phyloP scores from a whole-genome alignment of 2,888 invertebrate species.

The Coenonympha glycerion region DNA sequence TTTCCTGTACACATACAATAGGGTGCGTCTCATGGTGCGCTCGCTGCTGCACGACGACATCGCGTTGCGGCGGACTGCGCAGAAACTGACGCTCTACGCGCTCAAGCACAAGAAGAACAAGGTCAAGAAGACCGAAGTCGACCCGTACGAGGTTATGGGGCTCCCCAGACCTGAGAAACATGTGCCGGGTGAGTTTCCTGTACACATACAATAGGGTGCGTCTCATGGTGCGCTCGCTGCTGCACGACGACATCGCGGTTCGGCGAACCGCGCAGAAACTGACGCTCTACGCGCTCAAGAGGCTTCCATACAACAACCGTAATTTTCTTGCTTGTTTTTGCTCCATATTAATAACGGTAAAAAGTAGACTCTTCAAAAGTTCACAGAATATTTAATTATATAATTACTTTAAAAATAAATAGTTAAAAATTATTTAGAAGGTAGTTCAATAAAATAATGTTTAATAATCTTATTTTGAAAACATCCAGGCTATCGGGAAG shows the following conservation, averaged over 20 bases:
- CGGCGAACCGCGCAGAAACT: slow-evolving; percentile 80
- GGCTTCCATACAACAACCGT: no score
- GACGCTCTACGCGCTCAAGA: slow-evolving; percentile 78
- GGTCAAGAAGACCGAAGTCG: slow-evolving; percentile 76
- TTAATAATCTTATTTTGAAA: no score
- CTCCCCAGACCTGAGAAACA: slow-evolving; percentile 43
- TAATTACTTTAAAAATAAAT: no score
- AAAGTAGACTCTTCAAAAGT: no score
- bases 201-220: no score
- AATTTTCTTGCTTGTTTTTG: no score
- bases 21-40: no score
- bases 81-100: slow-evolving; percentile 77
- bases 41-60: slow-evolving; percentile 86
- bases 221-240: slow-evolving; percentile 78
- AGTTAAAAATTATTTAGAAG: no score
- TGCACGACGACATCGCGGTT: slow-evolving; percentile 87
- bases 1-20: no score
- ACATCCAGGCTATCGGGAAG: slow-evolving; percentile 78
- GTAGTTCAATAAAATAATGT: no score
- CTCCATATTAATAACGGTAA: no score
- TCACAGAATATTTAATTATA: no score
- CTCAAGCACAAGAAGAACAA: slow-evolving; percentile 83
- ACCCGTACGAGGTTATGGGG: slow-evolving; percentile 70
- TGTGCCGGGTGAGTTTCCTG: slow-evolving; percentile 49
- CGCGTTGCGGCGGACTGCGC: slow-evolving; percentile 82